Percentiles rank a stretch among this genome's conserved stretches.
Evolutionary conservation across 2,797 vertebrate genomes (phyloP).

Genomic region (Myiotriccus ornatus): DNA sequence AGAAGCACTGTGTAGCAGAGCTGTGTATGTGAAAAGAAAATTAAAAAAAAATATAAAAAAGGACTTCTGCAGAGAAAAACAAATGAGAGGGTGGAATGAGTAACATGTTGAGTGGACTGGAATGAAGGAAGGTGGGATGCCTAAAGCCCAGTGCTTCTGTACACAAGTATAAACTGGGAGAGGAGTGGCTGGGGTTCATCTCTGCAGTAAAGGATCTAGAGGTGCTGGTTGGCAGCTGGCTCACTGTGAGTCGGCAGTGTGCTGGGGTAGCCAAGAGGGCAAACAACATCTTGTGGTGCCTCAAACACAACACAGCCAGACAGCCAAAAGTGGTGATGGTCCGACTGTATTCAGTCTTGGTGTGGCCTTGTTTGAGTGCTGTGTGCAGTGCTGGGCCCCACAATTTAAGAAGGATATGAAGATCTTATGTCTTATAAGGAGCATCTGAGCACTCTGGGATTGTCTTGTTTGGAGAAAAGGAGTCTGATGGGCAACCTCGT

Average conservation of each 20-base stretch:
- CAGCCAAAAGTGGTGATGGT: accelerated
- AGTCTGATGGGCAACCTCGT: not conserved
- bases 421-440: not conserved
- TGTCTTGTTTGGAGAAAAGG: not conserved
- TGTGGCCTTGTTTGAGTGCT: not conserved
- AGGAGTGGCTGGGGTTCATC: not conserved
- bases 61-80: not conserved
- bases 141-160: not conserved
- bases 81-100: not conserved
- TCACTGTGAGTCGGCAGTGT: not conserved
- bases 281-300: accelerated
- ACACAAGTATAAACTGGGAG: not conserved
- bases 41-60: no score
- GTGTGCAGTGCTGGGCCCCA: not conserved
- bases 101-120: not conserved
- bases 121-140: not conserved
- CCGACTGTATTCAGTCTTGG: accelerated
- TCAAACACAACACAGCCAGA: accelerated
- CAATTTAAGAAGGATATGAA: accelerated
- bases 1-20: not conserved
- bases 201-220: not conserved
- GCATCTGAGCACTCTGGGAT: not conserved
- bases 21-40: not conserved
- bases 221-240: accelerated
- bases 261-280: not conserved